A percentile compares a stretch with the other conserved stretches of the same genome.
Conservation (phyloP, 2,113 vertebrate species). For the Perca schrenkii region DNA sequence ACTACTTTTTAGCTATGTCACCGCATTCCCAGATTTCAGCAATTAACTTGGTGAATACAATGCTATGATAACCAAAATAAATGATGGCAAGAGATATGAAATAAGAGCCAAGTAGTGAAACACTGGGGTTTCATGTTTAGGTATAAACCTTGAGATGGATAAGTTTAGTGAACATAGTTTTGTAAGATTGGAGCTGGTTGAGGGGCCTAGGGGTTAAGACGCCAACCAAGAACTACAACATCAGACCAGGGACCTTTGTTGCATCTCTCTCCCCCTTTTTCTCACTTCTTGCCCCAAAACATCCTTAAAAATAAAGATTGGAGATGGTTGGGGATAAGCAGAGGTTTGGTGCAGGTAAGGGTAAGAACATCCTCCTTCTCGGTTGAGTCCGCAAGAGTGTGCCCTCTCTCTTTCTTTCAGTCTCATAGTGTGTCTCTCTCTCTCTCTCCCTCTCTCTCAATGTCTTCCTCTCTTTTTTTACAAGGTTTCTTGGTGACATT, state of each 20-base stretch:
- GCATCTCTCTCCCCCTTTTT: background rate
- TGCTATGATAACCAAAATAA: background rate
- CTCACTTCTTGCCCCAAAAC: background rate
- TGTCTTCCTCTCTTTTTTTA: slow-evolving; percentile 3
- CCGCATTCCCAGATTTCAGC: too few species aligned
- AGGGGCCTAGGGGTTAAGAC: background rate
- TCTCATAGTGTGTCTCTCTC: background rate
- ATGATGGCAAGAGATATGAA: background rate
- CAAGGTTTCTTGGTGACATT: slow-evolving; percentile 63
- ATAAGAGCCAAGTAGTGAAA: background rate
- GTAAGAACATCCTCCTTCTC: background rate
- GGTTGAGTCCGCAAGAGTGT: background rate
- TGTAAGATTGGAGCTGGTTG: background rate
- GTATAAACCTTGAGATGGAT: background rate
- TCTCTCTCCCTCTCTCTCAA: background rate
- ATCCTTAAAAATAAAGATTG: background rate
- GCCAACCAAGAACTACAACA: background rate
- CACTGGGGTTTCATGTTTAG: background rate
- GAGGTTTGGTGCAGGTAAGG: background rate
- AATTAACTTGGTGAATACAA: background rate
- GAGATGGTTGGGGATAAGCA: background rate
- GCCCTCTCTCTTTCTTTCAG: slow-evolving; percentile 6
- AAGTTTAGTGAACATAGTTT: background rate
- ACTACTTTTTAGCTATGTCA: background rate
- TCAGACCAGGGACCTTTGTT: background rate